These are phyloP conservation scores for Microplitis deprimator DNA, from an alignment of 2,888 invertebrate genomes.

Conservation along the genomic window DNA sequence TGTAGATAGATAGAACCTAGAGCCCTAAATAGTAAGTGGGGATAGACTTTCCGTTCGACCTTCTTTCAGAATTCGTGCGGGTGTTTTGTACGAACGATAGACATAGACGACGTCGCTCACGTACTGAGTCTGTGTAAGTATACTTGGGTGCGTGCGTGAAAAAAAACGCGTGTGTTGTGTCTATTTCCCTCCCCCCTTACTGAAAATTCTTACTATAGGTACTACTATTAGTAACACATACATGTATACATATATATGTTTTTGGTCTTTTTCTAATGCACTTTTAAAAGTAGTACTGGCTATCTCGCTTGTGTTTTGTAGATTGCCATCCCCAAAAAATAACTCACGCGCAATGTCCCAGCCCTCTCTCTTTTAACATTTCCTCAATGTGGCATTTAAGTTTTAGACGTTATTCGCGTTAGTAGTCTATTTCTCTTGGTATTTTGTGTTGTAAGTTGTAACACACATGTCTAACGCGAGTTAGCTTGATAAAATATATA, in stretches of 20 bases:
- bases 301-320: constrained; percentile 1
- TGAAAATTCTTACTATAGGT: constrained; percentile 17
- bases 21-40: constrained; percentile 33
- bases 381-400: constrained; percentile 52
- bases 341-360: constrained; percentile 45
- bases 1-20: constrained; percentile 20
- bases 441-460: background rate
- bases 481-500: background rate
- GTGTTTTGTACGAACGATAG: constrained; percentile 43
- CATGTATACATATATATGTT: constrained; percentile 2
- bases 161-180: constrained; percentile 41
- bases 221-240: background rate
- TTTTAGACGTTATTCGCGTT: constrained; percentile 50
- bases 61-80: constrained; percentile 57
- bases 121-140: background rate
- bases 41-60: constrained; percentile 51
- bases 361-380: constrained; percentile 46
- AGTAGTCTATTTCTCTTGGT: constrained; percentile 15
- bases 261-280: constrained; percentile 23
- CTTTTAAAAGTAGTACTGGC: constrained; percentile 12
- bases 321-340: constrained; percentile 46
- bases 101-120: background rate
- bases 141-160: constrained; percentile 41
- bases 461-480: background rate
- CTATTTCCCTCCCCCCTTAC: constrained; percentile 28